phyloP scores from a whole-genome alignment of 2,113 vertebrate genomes.

The Ailuropoda melanoleuca region DNA sequence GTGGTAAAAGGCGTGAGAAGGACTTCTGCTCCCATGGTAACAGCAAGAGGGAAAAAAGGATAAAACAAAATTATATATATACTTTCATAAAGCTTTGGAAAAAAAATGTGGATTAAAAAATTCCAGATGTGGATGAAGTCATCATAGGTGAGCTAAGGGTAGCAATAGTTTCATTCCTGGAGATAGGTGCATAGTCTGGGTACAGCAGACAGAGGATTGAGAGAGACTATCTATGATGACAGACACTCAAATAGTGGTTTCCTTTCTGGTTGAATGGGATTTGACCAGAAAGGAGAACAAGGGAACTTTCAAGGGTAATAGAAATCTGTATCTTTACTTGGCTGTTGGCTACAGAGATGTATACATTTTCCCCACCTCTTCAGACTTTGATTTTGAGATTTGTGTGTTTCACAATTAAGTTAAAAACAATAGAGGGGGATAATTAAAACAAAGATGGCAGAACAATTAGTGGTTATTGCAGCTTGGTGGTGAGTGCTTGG shows the following conservation, averaged over 20 bases:
- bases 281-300: background rate
- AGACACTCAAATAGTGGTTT: background rate
- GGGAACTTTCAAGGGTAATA: background rate
- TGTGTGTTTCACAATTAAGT: background rate
- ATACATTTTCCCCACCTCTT: background rate
- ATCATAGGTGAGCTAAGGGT: background rate
- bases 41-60: background rate
- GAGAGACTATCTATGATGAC: background rate
- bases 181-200: background rate
- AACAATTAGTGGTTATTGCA: background rate
- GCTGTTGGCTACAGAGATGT: background rate
- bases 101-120: background rate
- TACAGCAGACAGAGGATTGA: background rate
- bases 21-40: no score
- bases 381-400: background rate
- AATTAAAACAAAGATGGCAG: background rate
- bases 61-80: background rate
- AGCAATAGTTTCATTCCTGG: background rate
- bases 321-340: background rate
- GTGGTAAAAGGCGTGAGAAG: background rate
- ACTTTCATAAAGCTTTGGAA: background rate
- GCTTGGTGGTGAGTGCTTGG: background rate
- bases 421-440: background rate
- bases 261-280: background rate
- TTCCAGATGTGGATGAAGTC: background rate